A percentile compares a stretch with the other conserved stretches of the same genome.
Conservation (phyloP, 2,888 invertebrate genomes). For the Platycheirus albimanus region DNA sequence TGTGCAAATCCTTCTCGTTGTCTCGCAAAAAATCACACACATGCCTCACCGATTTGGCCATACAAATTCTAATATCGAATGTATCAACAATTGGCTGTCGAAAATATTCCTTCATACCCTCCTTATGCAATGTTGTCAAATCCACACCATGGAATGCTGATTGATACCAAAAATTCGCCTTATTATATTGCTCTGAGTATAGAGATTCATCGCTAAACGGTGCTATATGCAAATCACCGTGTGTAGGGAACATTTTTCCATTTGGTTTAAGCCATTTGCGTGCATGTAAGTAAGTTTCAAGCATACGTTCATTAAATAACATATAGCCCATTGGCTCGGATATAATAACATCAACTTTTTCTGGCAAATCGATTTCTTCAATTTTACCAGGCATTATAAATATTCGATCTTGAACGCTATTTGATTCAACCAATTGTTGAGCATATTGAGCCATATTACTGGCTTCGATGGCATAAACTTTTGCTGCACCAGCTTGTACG, state of each 20-base stretch:
- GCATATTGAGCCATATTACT: conserved; percentile 99
- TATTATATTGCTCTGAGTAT: conserved; percentile 98
- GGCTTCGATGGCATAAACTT: conserved; percentile 99
- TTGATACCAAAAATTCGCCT: conserved; percentile 99
- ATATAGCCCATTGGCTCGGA: conserved; percentile 99
- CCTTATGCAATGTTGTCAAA: conserved; percentile 93
- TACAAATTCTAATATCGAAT: conserved; percentile 98
- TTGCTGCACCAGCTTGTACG: conserved; percentile 97
- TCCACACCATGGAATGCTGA: conserved; percentile 99
- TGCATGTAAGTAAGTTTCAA: conserved; percentile 99
- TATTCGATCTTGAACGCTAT: conserved; percentile 93
- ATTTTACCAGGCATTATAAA: conserved; percentile 98
- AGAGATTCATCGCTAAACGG: conserved; percentile 99
- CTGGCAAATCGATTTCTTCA: conserved; percentile 98
- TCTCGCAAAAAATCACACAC: conserved; percentile 96
- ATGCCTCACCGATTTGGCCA: conserved; percentile 96
- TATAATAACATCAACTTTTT: conserved; percentile 97
- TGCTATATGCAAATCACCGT: conserved; percentile 98
- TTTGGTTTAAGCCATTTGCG: conserved; percentile 97
- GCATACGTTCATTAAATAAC: conserved; percentile 99
- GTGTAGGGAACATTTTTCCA: conserved; percentile 98
- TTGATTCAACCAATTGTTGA: conserved; percentile 93
- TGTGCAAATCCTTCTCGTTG: conserved; percentile 95
- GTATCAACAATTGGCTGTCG: conserved; percentile 99
- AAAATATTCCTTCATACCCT: conserved; percentile 98